These are phyloP conservation scores for Ganaspis sp. DNA, from an alignment of 1,140 invertebrate species.

Conservation along the genomic window DNA sequence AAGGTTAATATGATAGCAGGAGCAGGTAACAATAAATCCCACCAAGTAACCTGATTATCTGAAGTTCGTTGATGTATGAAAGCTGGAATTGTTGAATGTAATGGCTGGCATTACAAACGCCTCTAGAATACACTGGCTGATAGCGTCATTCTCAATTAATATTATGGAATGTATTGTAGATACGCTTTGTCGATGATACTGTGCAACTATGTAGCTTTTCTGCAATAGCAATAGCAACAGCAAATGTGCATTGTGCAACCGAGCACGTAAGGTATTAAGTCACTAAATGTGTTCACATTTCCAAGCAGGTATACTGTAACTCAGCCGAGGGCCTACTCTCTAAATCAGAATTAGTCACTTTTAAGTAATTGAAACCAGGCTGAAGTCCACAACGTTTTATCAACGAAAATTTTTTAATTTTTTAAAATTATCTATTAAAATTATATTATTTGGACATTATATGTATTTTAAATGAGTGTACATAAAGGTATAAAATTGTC, in stretches of 20 bases:
- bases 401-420: too few species aligned
- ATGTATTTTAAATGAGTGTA: too few species aligned
- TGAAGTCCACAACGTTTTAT: too few species aligned
- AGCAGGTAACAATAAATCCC: neutral
- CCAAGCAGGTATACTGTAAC: constrained; percentile 2
- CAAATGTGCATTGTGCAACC: constrained; percentile 1
- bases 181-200: neutral
- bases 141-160: neutral
- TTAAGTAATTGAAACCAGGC: too few species aligned
- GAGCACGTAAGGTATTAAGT: constrained; percentile 19
- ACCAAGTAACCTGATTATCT: constrained; percentile 30
- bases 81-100: neutral
- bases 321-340: too few species aligned
- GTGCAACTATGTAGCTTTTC: neutral
- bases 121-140: neutral
- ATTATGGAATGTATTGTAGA: neutral
- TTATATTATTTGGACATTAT: too few species aligned
- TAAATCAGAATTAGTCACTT: too few species aligned
- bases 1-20: constrained; percentile 5
- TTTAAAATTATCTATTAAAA: too few species aligned
- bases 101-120: neutral
- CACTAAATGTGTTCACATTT: neutral
- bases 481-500: too few species aligned
- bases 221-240: neutral
- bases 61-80: neutral